phyloP scores from a whole-genome alignment of 2,797 vertebrate species.

The Oreochromis mossambicus region DNA sequence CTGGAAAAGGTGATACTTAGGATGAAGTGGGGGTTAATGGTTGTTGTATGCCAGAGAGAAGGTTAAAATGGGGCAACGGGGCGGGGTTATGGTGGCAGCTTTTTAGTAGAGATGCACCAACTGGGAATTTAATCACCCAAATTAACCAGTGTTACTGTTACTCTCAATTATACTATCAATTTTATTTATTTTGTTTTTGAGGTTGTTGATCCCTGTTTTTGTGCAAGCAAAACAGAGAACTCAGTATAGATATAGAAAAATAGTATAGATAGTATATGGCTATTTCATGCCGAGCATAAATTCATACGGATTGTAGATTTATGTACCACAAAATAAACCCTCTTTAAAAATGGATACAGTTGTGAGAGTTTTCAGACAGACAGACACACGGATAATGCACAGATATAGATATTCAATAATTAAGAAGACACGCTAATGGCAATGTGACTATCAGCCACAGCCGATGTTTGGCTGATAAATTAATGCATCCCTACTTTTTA shows the following conservation, averaged over 20 bases:
- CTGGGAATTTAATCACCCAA: neutral
- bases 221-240: neutral
- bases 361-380: neutral
- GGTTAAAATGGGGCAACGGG: neutral
- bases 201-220: neutral
- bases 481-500: neutral
- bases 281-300: neutral
- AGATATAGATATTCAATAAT: neutral
- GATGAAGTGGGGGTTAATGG: constrained; percentile 43
- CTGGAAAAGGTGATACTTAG: constrained; percentile 28
- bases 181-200: neutral
- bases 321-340: neutral
- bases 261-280: neutral
- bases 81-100: neutral
- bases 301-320: neutral
- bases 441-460: neutral
- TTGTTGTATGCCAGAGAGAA: constrained; percentile 10
- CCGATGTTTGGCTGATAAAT: neutral
- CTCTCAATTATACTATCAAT: neutral
- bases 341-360: neutral
- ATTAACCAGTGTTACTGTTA: neutral
- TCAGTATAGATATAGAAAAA: neutral
- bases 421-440: neutral
- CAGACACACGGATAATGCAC: neutral
- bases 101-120: neutral